Base-by-base conservation (phyloP, 2,888 invertebrate species). In the Lutraria lutraria region DNA sequence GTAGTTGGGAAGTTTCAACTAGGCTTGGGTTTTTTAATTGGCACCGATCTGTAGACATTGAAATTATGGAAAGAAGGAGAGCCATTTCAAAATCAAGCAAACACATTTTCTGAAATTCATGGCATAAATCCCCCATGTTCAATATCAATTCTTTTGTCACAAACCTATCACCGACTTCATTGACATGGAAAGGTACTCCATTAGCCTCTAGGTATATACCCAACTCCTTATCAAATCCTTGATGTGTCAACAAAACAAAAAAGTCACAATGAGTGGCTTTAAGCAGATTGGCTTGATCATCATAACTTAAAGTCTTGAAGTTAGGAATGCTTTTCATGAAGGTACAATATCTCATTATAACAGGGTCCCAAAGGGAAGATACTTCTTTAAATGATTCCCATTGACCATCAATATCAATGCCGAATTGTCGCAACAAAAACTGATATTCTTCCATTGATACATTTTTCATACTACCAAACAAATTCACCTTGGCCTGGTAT, bases 131-230 rank as follows among this genome's bases (percentile, higher is more conserved):
- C 16, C n/a, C 16, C 29, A 82, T 53, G 15, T 6, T 16, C 21
- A 80, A 19, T 16, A 88, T 31, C n/a, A 83, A 83, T 13, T 84
- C 79, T 12, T 88, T 76, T 4, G 90, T 81, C 21, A 92, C 83
- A 56, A 92, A 88, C 43, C 88, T 89, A 85, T 90, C 88, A 54
- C 90, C 84, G 15, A 81, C 86, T 85, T 92, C 92, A 68, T 92
- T 90, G 0, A 90, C n/a, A 63, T 92, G 92, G 72, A 72, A 92
- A 3, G 88, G 79, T 29, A 34, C 56, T 10, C 90, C 92, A 53
- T 88, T 90, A 15, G 80, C 52, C 19, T 87, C 88, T 19, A 92
- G 21, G 29, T 88, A 90, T 8, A 90, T 82, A 19, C 85, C 72
- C 53, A 85, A 83, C 34, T 92, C 90, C 21, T 63, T 72, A 52